A percentile compares a stretch with the other conserved stretches of the same genome.
These are phyloP conservation scores for Solea solea DNA, from an alignment of 2,113 vertebrate species.

Conservation along the genomic window DNA sequence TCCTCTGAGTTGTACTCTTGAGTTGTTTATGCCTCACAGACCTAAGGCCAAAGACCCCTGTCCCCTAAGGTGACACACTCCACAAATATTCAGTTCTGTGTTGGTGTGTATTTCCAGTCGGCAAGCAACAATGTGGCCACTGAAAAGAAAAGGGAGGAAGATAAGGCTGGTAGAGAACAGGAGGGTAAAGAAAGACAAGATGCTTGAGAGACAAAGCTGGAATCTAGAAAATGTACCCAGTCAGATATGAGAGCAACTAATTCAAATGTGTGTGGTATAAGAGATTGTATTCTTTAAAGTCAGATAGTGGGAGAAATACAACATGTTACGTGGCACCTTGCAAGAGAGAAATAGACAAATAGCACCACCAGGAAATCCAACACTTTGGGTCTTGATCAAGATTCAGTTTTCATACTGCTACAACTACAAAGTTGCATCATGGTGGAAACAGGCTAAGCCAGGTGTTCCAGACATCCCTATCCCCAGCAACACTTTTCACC, in stretches of 20 bases:
- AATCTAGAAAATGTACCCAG: conserved; percentile 46
- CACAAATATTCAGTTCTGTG: conserved; percentile 23
- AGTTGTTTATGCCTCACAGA: conserved; percentile 6
- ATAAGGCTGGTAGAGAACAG: background rate
- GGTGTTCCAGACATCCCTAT: too few relatives aligned
- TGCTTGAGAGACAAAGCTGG: conserved; percentile 28
- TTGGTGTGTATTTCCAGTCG: conserved; percentile 34
- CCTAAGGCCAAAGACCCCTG: conserved; percentile 4
- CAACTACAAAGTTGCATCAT: too few relatives aligned
- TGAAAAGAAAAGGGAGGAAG: background rate
- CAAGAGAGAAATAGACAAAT: background rate
- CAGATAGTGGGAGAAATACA: background rate
- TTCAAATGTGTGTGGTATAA: background rate
- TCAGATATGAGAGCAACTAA: conserved; percentile 12
- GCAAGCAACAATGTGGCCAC: conserved; percentile 39
- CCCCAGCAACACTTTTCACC: too few relatives aligned
- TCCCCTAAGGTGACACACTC: conserved; percentile 21
- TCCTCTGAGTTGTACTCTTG: background rate
- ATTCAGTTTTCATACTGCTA: too few relatives aligned
- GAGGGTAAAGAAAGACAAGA: background rate
- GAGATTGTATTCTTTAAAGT: background rate
- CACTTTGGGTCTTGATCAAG: background rate
- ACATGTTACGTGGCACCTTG: background rate
- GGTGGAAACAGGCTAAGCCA: too few relatives aligned
- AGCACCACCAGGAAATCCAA: background rate